A percentile compares a stretch with the other conserved stretches of the same genome.
Evolutionary conservation across 2,888 invertebrate genomes (phyloP).

Genomic region (Torymus aiolomorphi): DNA sequence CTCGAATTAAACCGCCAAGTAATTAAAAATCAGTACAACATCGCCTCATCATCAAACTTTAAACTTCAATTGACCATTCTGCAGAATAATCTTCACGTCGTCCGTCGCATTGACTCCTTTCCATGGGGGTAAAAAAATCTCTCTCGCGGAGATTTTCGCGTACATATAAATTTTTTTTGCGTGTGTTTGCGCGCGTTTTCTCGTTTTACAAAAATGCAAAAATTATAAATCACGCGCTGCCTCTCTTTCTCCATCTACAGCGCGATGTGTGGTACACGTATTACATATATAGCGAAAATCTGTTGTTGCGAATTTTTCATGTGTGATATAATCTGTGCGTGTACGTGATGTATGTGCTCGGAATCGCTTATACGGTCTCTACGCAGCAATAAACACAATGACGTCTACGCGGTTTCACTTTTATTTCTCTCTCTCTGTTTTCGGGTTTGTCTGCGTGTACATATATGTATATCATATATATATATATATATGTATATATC

Average conservation of each 20-base stretch:
- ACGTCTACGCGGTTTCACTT: not conserved
- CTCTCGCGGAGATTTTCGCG: not conserved
- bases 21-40: not conserved
- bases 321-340: too few species aligned
- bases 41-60: not conserved
- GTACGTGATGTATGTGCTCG: too few species aligned
- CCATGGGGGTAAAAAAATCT: conserved; percentile 18
- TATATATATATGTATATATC: not conserved
- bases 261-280: too few species aligned
- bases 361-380: not conserved
- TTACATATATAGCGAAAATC: too few species aligned
- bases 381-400: conserved; percentile 5
- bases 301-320: too few species aligned
- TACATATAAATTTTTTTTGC: too few species aligned
- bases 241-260: too few species aligned
- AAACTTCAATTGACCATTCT: not conserved
- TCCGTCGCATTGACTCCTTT: not conserved
- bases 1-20: too few species aligned
- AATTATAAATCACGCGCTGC: conserved; percentile 31
- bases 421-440: not conserved
- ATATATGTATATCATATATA: not conserved
- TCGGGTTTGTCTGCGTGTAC: too few species aligned
- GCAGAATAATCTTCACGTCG: not conserved
- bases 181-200: conserved; percentile 3
- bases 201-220: conserved; percentile 46